Evolutionary conservation across 2,113 vertebrate genomes (phyloP).

Genomic region (Morphnarchus princeps): DNA sequence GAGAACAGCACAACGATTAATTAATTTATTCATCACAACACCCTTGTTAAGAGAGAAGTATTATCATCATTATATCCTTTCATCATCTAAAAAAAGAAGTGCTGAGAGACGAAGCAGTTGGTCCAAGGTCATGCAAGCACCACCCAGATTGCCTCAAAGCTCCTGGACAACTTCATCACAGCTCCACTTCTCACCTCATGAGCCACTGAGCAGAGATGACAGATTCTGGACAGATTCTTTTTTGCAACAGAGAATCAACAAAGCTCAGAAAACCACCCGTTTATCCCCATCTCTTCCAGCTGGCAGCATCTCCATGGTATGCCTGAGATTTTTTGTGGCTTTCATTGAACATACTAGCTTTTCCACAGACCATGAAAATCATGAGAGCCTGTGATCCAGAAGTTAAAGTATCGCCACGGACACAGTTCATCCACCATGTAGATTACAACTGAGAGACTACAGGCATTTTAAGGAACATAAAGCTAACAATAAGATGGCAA

Average conservation of each 20-base stretch:
- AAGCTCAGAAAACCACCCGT: neutral
- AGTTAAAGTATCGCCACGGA: neutral
- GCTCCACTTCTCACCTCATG: neutral
- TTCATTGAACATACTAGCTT: neutral
- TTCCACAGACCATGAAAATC: neutral
- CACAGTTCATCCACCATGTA: neutral
- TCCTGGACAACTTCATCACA: neutral
- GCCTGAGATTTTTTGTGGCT: neutral
- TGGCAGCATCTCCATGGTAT: neutral
- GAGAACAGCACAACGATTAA: constrained; percentile 26
- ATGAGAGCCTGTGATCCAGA: neutral
- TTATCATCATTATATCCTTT: neutral
- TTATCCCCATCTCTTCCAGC: neutral
- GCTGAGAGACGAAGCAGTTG: neutral
- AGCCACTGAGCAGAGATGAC: neutral
- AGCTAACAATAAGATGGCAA: neutral
- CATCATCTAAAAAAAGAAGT: constrained; percentile 11
- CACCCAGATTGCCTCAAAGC: neutral
- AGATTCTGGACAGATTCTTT: neutral
- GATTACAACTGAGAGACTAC: neutral
- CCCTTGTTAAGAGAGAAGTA: constrained; percentile 26
- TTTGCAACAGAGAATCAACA: neutral
- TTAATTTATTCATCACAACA: constrained; percentile 53
- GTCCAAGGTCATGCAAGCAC: constrained; percentile 10
- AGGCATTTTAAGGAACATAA: neutral